Base-by-base conservation (phyloP, 2,888 invertebrate genomes). In the Altica lythri region DNA sequence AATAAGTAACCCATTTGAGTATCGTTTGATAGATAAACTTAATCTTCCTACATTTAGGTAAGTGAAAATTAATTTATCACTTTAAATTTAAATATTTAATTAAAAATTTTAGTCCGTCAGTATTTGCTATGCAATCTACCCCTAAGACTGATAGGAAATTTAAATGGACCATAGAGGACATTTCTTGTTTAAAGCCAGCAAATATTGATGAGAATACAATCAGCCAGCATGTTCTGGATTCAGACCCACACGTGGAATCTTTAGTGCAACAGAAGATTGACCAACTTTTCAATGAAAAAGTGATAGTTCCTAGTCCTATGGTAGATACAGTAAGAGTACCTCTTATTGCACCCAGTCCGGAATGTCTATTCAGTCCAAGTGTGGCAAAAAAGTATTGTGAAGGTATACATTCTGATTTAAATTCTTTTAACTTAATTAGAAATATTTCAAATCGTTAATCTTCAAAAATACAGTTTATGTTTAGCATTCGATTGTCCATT, bases 21-120 rank as follows among this genome's bases (percentile, higher is more conserved):
- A 79, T 64, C 83, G 80, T 42, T 74, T 87, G 59, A 82, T 83
- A 43, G 85, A 83, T 61, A 81, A 80, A 67, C 74, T 88, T 50
- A 86, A 87, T 72, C 79, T 84, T 53, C 85, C 86, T 60, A 79
- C 89, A 68, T 88, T 86, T 75, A 89, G 88, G 85, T 84, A 72
- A 74, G 72, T 61, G 2, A 43, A 4, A 9, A 18, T 19, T 13
- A 13, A 13, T 35, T 9, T 16, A 14, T 16, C 6, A 14, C 16
- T 34, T 40, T 27, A 14, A 9, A 25, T 42, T 37, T 1, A n/a
- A 37, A 37, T 37, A 17, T 37, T 9, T 37, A 9, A n/a, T n/a
- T n/a, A n/a, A n/a, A 9, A 16, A 9, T 48, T 57, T 9, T 58
- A 80, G 80, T 60, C 77, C 77, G 6, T 72, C 72, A 19, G 74